Base-by-base conservation (phyloP, 1,140 invertebrate genomes). In the Lepeophtheirus salmonis region DNA sequence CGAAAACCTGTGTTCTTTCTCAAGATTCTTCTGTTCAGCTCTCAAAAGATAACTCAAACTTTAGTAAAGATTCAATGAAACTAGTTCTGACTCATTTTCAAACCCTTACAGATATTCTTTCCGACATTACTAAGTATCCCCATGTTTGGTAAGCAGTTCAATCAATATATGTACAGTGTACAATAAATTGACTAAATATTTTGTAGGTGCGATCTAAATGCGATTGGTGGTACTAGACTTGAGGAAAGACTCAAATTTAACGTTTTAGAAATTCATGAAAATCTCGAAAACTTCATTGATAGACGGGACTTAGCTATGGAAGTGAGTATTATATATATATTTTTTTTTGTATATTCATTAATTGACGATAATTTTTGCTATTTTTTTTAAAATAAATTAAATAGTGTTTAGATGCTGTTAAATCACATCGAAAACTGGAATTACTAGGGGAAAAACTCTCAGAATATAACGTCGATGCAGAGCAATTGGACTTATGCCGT, bases 191-290 rank as follows among this genome's bases (percentile, higher is more conserved):
- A 41, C n/a, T 41, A 6, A 10, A 10, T 41, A 41, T 41, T 41
- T 41, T n/a, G 6, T 41, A 41, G 30, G 30, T 60, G 67, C 24
- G 67, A 68, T 62, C 62, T 63, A n/a, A 63, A 67, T 54, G 30
- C 63, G 13, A 18, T 54, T 20, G 55, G 55, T 23, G 55, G 55
- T 2, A 30, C 78, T 3, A 78, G 78, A 2, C 53, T 66, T 6
- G 65, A 75, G 3, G 89, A 95, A 69, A 78, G 81, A 0, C 76
- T 94, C 26, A 79, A 86, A 23, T 95, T 88, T 70, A 83, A 83
- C 60, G 81, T 95, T 67, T 73, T 97, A n/a, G 89, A 95, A 69
- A 80, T 96, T 48, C 86, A 90, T 65, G 90, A 96, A 69, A 90
- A 95, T 72, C 78, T 91, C 64, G 90, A 96, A 69, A 95, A 88